These are phyloP conservation scores for Brachyhypopomus occidentalis DNA, from an alignment of 2,113 vertebrate species.

Conservation along the genomic window DNA sequence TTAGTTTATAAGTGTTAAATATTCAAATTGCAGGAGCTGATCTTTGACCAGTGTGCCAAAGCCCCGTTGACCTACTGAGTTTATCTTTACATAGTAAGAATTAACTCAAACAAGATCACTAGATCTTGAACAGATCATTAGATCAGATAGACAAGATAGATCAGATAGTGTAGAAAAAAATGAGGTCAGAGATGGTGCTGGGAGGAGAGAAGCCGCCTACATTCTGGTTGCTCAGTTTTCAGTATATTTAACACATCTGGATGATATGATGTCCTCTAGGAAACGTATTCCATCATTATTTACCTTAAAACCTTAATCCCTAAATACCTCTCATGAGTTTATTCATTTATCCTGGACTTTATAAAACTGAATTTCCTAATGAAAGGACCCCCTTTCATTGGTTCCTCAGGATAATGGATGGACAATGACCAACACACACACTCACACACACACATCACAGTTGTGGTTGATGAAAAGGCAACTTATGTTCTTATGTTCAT, in stretches of 20 bases:
- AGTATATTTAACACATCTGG: neutral
- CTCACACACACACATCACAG: neutral
- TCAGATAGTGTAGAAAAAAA: neutral
- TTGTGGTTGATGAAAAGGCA: too few species aligned
- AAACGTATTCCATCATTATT: neutral
- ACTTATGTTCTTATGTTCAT: too few species aligned
- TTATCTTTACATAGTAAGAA: neutral
- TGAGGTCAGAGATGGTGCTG: neutral
- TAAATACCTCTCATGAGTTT: neutral
- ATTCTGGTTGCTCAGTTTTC: neutral
- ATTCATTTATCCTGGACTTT: neutral
- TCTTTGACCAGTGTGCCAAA: neutral
- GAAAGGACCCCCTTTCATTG: neutral
- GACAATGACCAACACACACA: neutral
- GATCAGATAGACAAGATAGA: too few species aligned
- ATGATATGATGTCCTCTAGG: neutral
- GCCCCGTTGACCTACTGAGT: neutral
- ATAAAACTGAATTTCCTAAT: neutral
- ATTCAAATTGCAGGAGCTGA: neutral
- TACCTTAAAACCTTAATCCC: neutral
- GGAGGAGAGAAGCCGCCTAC: neutral
- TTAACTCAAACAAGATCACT: neutral
- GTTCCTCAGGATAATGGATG: conserved; percentile 7
- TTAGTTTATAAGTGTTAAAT: neutral
- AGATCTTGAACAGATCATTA: too few species aligned